Conservation (phyloP, 2,888 invertebrate genomes). For the Strigamia transsilvanica region DNA sequence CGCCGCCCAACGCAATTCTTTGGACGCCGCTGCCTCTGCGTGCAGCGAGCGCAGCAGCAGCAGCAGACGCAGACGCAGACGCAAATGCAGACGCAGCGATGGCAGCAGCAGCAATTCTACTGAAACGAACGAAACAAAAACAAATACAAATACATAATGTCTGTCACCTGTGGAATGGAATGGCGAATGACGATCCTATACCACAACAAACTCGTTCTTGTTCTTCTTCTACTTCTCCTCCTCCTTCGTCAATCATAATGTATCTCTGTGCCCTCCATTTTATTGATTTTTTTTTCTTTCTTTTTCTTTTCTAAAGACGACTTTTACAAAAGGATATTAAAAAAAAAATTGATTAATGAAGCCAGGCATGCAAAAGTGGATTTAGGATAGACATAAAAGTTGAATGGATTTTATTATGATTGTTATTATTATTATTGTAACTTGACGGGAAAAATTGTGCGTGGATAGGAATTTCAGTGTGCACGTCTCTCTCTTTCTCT, state of each 20-base stretch:
- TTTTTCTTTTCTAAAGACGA: not conserved
- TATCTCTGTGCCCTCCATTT: slow-evolving; percentile 48
- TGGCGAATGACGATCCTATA: not conserved
- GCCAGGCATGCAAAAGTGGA: slow-evolving; percentile 42
- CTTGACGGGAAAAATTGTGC: not conserved
- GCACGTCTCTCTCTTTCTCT: not conserved
- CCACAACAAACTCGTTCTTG: slow-evolving; percentile 15
- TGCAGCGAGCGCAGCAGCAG: slow-evolving; percentile 40
- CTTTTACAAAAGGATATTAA: slow-evolving; percentile 11
- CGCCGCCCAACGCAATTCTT: not conserved
- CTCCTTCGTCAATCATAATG: slow-evolving; percentile 47
- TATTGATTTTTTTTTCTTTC: not conserved
- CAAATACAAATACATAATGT: not conserved
- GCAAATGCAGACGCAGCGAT: not conserved
- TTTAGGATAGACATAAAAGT: not conserved
- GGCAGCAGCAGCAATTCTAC: slow-evolving; percentile 32
- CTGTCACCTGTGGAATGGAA: slow-evolving; percentile 18
- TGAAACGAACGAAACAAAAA: not conserved
- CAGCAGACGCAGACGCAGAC: not conserved
- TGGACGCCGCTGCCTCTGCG: not conserved
- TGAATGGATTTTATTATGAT: not conserved
- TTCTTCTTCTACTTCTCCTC: slow-evolving; percentile 47
- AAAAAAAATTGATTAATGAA: slow-evolving; percentile 28
- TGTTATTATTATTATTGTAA: not conserved
- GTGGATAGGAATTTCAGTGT: slow-evolving; percentile 7